Base-by-base conservation (phyloP, 1,140 invertebrate genomes). In the Rhagoletis zephyria region DNA sequence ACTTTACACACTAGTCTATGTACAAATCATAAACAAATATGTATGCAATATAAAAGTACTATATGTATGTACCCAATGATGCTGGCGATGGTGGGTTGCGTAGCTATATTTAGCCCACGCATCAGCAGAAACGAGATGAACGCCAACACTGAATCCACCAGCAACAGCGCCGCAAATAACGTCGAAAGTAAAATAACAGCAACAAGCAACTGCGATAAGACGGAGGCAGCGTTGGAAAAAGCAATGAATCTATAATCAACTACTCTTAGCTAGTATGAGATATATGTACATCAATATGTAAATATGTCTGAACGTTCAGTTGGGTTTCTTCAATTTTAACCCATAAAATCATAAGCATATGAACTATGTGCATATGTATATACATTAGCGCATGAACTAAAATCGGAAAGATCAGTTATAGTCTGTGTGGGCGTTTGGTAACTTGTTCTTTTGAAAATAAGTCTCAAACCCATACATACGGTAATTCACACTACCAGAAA, bases 21-120 rank as follows among this genome's bases (percentile, higher is more conserved):
- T 10, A 56, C 51, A 10, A 56, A 56, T 7, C 51, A 63, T 63
- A 63, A 14, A 63, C 16, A 63, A 63, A 63, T 30, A 30, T 30
- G 30, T 30, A 30, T 30, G 30, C 30, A 30, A 30, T 30, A 30
- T 14, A 63, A n/a, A 63, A 63, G 16, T 63, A 30, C 30, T 30
- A 30, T 30, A 30, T n/a, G 61, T 56, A 56, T 5, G 51, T 10
- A 7, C 9, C 7, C n/a, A 16, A 4, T 63, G 61, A 63, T 4
- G 12, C 0, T 42, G 48, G 9, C 45, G 74, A 56, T 56, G 51
- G 74, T 81, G 14, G 74, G 16, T 56, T 77, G 74, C 7, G 14
- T 81, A 48, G 74, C 74, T 81, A 81, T 81, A 81, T 81, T 81
- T 81, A 81, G 48, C 74, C 74, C 48, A 81, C 74, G 74, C 74